A percentile compares a stretch with the other conserved stretches of the same genome.
Conservation (phyloP, 2,797 vertebrate genomes). For the Apogon talboti region DNA sequence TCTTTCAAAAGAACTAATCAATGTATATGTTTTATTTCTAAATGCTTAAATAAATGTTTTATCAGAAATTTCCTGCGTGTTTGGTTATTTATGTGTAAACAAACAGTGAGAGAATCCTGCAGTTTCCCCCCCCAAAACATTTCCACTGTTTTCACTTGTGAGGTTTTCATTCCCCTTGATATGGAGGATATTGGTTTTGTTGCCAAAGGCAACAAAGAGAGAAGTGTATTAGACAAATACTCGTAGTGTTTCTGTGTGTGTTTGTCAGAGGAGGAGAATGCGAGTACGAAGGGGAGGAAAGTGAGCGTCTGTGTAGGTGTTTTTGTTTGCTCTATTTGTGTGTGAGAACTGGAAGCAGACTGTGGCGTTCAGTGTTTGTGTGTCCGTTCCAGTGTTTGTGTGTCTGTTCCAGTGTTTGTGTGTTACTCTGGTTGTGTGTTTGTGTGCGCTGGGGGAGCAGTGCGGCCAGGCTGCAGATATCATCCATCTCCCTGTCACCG, state of each 20-base stretch:
- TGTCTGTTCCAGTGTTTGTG: slow-evolving; percentile 28
- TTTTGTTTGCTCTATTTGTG: slow-evolving; percentile 49
- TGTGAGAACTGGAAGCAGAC: slow-evolving; percentile 9
- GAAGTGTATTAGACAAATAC: slow-evolving; percentile 68
- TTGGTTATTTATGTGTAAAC: slow-evolving; percentile 51
- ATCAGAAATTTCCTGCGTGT: slow-evolving; percentile 24
- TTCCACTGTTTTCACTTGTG: slow-evolving; percentile 64
- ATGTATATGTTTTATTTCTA: not conserved
- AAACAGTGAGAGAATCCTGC: slow-evolving; percentile 54
- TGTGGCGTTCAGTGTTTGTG: slow-evolving; percentile 7
- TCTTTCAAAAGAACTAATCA: slow-evolving; percentile 8
- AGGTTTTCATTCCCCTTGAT: slow-evolving; percentile 67
- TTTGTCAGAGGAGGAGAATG: slow-evolving; percentile 27
- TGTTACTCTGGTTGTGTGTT: slow-evolving; percentile 29
- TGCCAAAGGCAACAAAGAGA: slow-evolving; percentile 67
- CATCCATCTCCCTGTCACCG: slow-evolving; percentile 98
- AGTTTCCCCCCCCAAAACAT: slow-evolving; percentile 50
- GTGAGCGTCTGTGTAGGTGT: slow-evolving; percentile 39
- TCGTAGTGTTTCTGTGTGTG: slow-evolving; percentile 33
- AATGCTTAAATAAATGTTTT: slow-evolving; percentile 62
- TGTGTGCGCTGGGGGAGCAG: slow-evolving; percentile 67
- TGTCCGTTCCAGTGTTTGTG: slow-evolving; percentile 4
- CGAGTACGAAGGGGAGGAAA: slow-evolving; percentile 23
- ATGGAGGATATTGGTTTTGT: slow-evolving; percentile 68
- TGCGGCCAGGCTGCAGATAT: slow-evolving; percentile 91